Evolutionary conservation across 2,888 invertebrate genomes (phyloP).

Genomic region (Phengaris alcon): DNA sequence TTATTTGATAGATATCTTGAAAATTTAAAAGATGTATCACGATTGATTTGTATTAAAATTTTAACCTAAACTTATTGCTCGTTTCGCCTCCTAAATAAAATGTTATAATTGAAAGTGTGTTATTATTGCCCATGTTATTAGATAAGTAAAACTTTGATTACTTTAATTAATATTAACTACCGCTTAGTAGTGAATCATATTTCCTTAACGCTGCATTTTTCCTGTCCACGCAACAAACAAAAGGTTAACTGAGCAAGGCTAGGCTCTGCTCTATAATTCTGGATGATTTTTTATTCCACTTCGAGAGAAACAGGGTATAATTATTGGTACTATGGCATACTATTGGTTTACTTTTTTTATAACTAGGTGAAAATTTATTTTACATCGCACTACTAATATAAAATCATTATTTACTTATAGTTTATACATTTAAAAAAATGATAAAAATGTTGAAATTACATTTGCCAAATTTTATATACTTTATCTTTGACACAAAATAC

Average conservation of each 20-base stretch:
- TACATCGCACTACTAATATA: no score
- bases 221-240: not conserved
- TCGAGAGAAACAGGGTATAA: no score
- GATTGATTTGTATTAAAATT: constrained; percentile 74
- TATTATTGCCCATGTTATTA: constrained; percentile 16
- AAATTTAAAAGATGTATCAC: constrained; percentile 72
- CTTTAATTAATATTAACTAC: not conserved
- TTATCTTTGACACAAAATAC: no score
- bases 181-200: not conserved
- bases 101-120: constrained; percentile 66
- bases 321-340: no score
- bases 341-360: no score
- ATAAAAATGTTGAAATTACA: no score
- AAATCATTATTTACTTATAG: no score
- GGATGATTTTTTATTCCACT: no score
- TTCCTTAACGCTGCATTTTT: not conserved
- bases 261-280: not conserved
- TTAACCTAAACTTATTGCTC: constrained; percentile 77
- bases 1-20: constrained; percentile 74
- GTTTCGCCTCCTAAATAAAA: constrained; percentile 80
- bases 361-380: no score
- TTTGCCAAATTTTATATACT: no score
- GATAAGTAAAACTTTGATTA: not conserved
- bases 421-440: no score
- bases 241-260: not conserved